Percentiles rank a stretch among this genome's conserved stretches.
Evolutionary conservation across 1,140 invertebrate species (phyloP).

Genomic region (Geopemphigus sp.): DNA sequence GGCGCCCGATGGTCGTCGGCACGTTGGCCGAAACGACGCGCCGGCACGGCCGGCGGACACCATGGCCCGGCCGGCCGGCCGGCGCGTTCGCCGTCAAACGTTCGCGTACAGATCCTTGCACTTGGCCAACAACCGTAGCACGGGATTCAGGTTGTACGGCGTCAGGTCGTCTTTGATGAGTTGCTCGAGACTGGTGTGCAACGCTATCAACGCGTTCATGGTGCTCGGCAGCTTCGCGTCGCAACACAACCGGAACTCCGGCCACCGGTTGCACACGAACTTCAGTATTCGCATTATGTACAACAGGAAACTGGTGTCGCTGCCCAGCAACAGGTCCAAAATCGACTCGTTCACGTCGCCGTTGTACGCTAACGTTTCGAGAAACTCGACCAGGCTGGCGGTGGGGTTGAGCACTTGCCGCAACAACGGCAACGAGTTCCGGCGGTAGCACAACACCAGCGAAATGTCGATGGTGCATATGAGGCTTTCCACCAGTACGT

Average conservation of each 20-base stretch:
- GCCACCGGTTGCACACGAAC: slow-evolving; percentile 79
- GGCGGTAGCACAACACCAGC: slow-evolving; percentile 74
- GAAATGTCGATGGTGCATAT: slow-evolving; percentile 85
- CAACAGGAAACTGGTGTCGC: slow-evolving; percentile 85
- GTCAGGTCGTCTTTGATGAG: slow-evolving; percentile 79
- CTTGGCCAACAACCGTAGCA: slow-evolving; percentile 76
- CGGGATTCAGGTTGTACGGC: slow-evolving; percentile 86
- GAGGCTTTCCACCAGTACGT: slow-evolving; percentile 88
- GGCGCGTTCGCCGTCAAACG: no score
- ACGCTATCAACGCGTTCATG: slow-evolving; percentile 77
- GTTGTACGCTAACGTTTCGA: slow-evolving; percentile 76
- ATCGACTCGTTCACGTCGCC: slow-evolving; percentile 65
- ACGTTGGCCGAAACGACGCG: no score
- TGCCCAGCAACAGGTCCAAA: slow-evolving; percentile 83
- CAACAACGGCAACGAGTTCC: slow-evolving; percentile 70
- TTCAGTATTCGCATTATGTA: slow-evolving; percentile 84
- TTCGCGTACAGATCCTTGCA: slow-evolving; percentile 75
- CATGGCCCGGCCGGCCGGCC: no score
- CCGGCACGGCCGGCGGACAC: no score
- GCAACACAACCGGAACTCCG: slow-evolving; percentile 75
- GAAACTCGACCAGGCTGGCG: slow-evolving; percentile 78
- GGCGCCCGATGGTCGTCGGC: no score
- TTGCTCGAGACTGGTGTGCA: slow-evolving; percentile 76
- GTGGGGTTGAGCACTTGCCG: slow-evolving; percentile 78
- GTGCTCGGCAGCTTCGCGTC: slow-evolving; percentile 75